phyloP scores from a whole-genome alignment of 1,140 invertebrate species.

The Brachionus plicatilis region DNA sequence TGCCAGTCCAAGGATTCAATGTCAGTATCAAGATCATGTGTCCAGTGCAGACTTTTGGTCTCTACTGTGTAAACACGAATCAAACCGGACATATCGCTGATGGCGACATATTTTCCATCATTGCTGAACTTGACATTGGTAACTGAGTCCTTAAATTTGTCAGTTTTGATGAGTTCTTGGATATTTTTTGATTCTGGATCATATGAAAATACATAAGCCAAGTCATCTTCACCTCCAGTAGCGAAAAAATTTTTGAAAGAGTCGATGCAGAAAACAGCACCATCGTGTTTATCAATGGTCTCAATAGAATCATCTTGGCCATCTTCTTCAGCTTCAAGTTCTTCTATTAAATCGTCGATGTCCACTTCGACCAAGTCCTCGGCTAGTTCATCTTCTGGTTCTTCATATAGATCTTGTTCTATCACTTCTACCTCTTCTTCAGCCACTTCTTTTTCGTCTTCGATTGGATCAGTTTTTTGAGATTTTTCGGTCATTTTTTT shows the following conservation, averaged over 20 bases:
- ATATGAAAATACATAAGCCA: not conserved
- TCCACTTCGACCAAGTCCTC: not conserved
- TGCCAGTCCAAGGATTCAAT: slow-evolving; percentile 20
- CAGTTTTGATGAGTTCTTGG: slow-evolving; percentile 11
- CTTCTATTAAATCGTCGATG: slow-evolving; percentile 1
- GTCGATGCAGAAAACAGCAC: slow-evolving; percentile 23
- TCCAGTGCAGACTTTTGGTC: not conserved
- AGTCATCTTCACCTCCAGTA: slow-evolving; percentile 29
- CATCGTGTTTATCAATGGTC: slow-evolving; percentile 3
- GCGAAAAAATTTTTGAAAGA: slow-evolving; percentile 27
- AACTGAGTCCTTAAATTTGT: slow-evolving; percentile 39
- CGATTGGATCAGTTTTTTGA: not conserved
- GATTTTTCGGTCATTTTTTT: slow-evolving; percentile 3
- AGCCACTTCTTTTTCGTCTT: not conserved
- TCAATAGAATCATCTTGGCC: slow-evolving; percentile 2
- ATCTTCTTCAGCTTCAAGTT: slow-evolving; percentile 11
- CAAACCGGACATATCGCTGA: slow-evolving; percentile 15
- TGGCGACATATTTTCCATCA: slow-evolving; percentile 26
- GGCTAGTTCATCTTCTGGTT: not conserved
- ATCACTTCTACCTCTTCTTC: not conserved
- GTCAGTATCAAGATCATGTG: slow-evolving; percentile 25
- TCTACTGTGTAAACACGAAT: slow-evolving; percentile 5
- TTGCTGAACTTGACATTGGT: slow-evolving; percentile 32
- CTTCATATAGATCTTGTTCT: not conserved
- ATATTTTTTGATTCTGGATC: not conserved